Conservation (phyloP, 2,797 vertebrate species). For the Tachyglossus aculeatus region DNA sequence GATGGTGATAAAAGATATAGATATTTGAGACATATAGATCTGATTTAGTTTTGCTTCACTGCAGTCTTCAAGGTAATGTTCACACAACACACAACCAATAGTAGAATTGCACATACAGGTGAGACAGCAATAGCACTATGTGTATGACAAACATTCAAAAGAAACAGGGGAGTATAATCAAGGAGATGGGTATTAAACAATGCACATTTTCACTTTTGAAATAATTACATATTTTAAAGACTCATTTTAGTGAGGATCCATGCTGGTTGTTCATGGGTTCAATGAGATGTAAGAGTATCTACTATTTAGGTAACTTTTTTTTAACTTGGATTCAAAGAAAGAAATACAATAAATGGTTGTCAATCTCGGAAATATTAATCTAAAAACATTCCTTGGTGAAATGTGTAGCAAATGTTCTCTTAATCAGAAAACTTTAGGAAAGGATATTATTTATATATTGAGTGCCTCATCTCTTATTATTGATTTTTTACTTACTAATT, state of each 20-base stretch:
- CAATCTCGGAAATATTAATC: neutral
- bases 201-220: neutral
- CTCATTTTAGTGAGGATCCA: neutral
- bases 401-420: neutral
- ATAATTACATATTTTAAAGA: neutral
- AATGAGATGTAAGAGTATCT: neutral
- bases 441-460: slow-evolving; percentile 3
- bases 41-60: no score
- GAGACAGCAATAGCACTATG: no score
- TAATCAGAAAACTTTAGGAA: neutral
- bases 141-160: no score
- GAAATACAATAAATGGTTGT: neutral
- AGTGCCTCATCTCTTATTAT: neutral
- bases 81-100: no score
- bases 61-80: no score
- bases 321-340: neutral
- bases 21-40: no score
- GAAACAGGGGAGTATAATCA: no score
- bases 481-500: neutral
- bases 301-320: neutral
- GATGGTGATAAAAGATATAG: no score
- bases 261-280: neutral
- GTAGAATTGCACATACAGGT: no score
- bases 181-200: no score
- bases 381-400: slow-evolving; percentile 11